Conservation (phyloP, 64 coral and sea anemone species). For the Montipora efflorescens region DNA sequence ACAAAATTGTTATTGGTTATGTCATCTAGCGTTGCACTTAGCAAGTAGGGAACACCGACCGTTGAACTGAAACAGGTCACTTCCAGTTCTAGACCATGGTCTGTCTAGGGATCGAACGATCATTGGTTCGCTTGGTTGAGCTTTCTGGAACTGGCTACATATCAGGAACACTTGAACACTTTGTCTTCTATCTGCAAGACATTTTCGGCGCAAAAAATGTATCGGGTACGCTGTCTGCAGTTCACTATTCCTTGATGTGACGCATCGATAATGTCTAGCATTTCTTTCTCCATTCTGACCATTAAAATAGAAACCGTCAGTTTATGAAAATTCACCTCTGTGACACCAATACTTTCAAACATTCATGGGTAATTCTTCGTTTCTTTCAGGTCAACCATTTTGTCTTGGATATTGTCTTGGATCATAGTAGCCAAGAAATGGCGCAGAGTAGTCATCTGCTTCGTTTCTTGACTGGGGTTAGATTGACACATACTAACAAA, state of each 20-base stretch:
- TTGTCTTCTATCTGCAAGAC: slow-evolving; percentile 45
- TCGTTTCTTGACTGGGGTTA: no score
- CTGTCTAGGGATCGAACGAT: slow-evolving; percentile 46
- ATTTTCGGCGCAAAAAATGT: slow-evolving; percentile 57
- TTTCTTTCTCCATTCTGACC: slow-evolving; percentile 3
- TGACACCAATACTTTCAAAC: background rate
- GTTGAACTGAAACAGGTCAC: slow-evolving; percentile 62
- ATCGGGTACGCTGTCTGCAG: slow-evolving; percentile 49
- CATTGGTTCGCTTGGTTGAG: slow-evolving; percentile 55
- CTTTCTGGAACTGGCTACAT: slow-evolving; percentile 16
- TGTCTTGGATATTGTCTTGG: background rate
- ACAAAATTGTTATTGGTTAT: no score
- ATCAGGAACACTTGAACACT: slow-evolving; percentile 27
- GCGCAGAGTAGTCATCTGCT: no score
- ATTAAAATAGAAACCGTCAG: background rate
- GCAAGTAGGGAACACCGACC: slow-evolving; percentile 8
- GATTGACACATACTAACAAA: no score
- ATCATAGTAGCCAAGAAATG: no score
- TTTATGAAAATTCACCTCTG: background rate
- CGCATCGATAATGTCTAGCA: slow-evolving; percentile 75
- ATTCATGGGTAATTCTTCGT: background rate
- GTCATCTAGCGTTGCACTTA: background rate
- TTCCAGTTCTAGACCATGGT: slow-evolving; percentile 74
- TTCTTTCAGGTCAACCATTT: background rate
- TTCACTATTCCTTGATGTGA: background rate